A percentile compares a stretch with the other conserved stretches of the same genome.
Conservation (phyloP, 2,888 invertebrate genomes). For the Carcina quercana region DNA sequence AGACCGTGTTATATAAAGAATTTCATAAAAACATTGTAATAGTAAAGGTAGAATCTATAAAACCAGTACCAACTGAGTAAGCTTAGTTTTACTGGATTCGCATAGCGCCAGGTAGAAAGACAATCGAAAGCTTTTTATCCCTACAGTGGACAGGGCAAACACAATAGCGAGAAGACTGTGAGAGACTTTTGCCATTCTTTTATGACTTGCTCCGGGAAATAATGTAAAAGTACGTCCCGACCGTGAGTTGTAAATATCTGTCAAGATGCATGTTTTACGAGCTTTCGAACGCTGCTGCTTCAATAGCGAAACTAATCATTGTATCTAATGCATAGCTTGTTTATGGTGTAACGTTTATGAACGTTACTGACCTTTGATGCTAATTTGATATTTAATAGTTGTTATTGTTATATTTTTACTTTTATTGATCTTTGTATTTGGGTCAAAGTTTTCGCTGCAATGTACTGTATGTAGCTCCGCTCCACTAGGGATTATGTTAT, state of each 20-base stretch:
- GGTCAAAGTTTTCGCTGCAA: no score
- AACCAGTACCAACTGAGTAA: no score
- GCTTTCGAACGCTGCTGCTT: slow-evolving; percentile 3
- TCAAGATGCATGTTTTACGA: slow-evolving; percentile 8
- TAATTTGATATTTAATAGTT: not conserved
- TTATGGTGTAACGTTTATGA: slow-evolving; percentile 4
- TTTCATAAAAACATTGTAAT: no score
- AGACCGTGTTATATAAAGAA: no score
- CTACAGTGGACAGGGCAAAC: slow-evolving; percentile 18
- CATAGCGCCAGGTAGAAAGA: slow-evolving; percentile 15
- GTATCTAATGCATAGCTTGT: not conserved
- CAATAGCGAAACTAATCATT: not conserved
- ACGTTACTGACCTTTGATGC: slow-evolving; percentile 8
- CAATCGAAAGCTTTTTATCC: slow-evolving; percentile 23
- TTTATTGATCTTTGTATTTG: no score
- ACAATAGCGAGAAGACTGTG: slow-evolving; percentile 41
- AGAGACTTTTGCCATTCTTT: slow-evolving; percentile 33
- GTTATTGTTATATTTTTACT: not conserved
- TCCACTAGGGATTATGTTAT: no score
- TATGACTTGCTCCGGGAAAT: slow-evolving; percentile 23
- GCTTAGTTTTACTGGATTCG: slow-evolving; percentile 12
- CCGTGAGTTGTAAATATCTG: slow-evolving; percentile 1
- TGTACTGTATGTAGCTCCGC: no score
- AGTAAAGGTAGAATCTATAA: no score
- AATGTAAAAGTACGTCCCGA: slow-evolving; percentile 8